Evolutionary conservation across 2,888 invertebrate genomes (phyloP).

Genomic region (Caenorhabditis becei): DNA sequence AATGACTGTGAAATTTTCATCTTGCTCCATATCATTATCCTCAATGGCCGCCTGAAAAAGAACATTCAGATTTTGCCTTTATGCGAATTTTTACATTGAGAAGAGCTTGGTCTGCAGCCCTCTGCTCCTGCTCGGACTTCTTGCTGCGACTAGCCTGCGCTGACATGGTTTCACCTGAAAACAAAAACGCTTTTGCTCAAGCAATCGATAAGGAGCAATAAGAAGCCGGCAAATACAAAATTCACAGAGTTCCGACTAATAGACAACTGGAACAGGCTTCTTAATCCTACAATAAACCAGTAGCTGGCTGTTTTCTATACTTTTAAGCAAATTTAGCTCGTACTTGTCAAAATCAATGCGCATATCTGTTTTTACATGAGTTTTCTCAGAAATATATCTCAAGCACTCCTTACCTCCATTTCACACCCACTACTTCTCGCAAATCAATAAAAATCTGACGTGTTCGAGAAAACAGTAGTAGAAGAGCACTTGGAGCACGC

Average conservation of each 20-base stretch:
- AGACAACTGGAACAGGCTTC: not conserved
- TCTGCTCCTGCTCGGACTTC: slow-evolving; percentile 60
- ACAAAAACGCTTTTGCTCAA: not conserved
- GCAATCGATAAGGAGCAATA: too few species aligned
- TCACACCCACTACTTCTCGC: not conserved
- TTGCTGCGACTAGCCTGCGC: slow-evolving; percentile 59
- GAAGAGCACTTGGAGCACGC: slow-evolving; percentile 29
- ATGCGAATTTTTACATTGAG: slow-evolving; percentile 39
- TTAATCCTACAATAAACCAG: not conserved
- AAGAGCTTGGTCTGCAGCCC: slow-evolving; percentile 57
- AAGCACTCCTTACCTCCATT: not conserved
- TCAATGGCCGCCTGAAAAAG: slow-evolving; percentile 56
- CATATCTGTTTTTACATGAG: too few species aligned
- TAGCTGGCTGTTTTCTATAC: too few species aligned
- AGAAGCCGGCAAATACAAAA: not conserved
- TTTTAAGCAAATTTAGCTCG: not conserved
- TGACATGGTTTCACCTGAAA: slow-evolving; percentile 51
- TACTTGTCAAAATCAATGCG: too few species aligned
- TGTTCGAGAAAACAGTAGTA: slow-evolving; percentile 7
- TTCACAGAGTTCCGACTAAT: too few species aligned
- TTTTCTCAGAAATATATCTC: too few species aligned
- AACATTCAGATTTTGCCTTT: not conserved
- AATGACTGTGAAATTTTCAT: slow-evolving; percentile 67
- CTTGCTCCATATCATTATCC: slow-evolving; percentile 63
- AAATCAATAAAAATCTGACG: not conserved